Conservation (phyloP, 2,888 invertebrate genomes). For the Sinotaia quadrata region DNA sequence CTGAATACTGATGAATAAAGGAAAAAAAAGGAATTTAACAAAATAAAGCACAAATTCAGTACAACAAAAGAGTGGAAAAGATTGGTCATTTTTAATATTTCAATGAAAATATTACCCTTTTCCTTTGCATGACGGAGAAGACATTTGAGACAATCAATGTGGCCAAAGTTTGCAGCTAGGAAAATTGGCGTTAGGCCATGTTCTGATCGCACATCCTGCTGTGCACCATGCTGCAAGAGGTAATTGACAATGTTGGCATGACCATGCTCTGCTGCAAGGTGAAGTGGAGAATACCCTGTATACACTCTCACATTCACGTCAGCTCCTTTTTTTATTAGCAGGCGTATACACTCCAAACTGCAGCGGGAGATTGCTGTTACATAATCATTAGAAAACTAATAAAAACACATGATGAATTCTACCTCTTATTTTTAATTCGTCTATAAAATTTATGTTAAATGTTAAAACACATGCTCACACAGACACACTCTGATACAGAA, state of each 20-base stretch:
- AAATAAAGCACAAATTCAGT: too few species aligned
- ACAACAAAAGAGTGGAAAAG: too few species aligned
- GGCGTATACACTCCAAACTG: constrained; percentile 50
- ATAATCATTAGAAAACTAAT: too few species aligned
- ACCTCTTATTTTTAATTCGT: too few species aligned
- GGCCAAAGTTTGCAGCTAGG: constrained; percentile 67
- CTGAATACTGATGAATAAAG: too few species aligned
- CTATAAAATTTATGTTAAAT: too few species aligned
- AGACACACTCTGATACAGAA: too few species aligned
- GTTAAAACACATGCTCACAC: too few species aligned
- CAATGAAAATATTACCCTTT: constrained; percentile 25
- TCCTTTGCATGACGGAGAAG: constrained; percentile 57
- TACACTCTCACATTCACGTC: constrained; percentile 55
- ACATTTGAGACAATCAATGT: constrained; percentile 56
- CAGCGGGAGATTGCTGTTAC: constrained; percentile 52
- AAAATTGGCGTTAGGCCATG: constrained; percentile 68
- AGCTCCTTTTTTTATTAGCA: constrained; percentile 57
- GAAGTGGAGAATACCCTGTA: constrained; percentile 62
- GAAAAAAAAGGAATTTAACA: too few species aligned
- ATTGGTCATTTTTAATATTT: too few species aligned
- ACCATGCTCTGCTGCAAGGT: constrained; percentile 56
- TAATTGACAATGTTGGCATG: constrained; percentile 16
- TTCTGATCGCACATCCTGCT: constrained; percentile 53
- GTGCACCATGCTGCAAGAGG: constrained; percentile 50
- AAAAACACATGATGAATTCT: too few species aligned